These are phyloP conservation scores for Andrena camellia DNA, from an alignment of 2,888 invertebrate genomes.

Conservation along the genomic window DNA sequence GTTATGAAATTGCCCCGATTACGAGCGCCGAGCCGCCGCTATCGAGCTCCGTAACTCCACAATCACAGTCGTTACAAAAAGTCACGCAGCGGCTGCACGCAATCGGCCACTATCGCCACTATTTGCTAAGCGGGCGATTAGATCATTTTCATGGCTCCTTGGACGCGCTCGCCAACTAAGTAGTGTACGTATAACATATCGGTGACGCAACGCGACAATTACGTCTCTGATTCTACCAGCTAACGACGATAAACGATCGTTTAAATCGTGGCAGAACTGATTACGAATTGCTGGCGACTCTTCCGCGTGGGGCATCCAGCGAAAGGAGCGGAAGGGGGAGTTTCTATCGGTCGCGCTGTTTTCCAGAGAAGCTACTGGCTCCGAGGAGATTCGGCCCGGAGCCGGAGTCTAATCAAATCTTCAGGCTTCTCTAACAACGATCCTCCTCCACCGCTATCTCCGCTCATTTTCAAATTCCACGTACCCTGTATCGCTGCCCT, in stretches of 20 bases:
- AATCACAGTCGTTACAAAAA: background rate
- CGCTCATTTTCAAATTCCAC: too few species aligned
- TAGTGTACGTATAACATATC: background rate
- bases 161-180: background rate
- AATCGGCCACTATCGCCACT: conserved; percentile 10
- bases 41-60: background rate
- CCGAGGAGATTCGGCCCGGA: too few species aligned
- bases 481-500: too few species aligned
- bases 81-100: conserved; percentile 18
- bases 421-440: too few species aligned
- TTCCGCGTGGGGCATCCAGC: too few species aligned
- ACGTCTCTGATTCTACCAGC: background rate
- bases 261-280: conserved; percentile 1
- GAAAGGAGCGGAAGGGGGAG: too few species aligned
- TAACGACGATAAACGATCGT: conserved; percentile 8
- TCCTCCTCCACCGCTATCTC: too few species aligned
- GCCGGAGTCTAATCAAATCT: too few species aligned
- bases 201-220: conserved; percentile 38
- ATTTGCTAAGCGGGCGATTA: conserved; percentile 21
- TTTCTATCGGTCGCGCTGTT: too few species aligned
- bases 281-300: too few species aligned
- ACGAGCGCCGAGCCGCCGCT: background rate
- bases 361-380: too few species aligned
- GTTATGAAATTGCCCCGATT: conserved; percentile 4
- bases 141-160: conserved; percentile 12